These are phyloP conservation scores for Porites rus DNA, from an alignment of 92 coral and sea anemone genomes.

Conservation along the genomic window DNA sequence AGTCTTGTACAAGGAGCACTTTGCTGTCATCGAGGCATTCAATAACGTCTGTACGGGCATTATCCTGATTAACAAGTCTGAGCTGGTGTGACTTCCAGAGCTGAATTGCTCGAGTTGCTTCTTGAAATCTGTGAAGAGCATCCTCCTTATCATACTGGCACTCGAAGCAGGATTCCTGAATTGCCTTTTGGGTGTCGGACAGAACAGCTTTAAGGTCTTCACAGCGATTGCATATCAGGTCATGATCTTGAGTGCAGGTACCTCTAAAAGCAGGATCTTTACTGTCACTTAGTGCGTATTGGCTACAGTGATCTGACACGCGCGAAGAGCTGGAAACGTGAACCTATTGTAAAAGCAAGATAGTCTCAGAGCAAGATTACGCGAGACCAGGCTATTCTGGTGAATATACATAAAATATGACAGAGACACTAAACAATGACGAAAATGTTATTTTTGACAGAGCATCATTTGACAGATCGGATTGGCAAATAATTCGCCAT, in stretches of 20 bases:
- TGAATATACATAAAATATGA: too few relatives aligned
- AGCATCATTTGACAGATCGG: too few relatives aligned
- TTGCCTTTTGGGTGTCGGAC: constrained; percentile 7
- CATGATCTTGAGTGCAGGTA: constrained; percentile 43
- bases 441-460: too few relatives aligned
- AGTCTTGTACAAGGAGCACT: constrained; percentile 49
- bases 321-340: constrained; percentile 41
- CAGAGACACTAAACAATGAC: too few relatives aligned
- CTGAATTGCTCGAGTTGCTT: constrained; percentile 8
- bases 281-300: constrained; percentile 55
- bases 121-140: background rate
- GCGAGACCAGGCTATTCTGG: too few relatives aligned
- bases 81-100: constrained; percentile 46
- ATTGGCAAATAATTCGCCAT: too few relatives aligned
- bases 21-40: constrained; percentile 27
- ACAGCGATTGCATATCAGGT: constrained; percentile 30
- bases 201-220: constrained; percentile 20
- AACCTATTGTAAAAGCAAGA: constrained; percentile 26
- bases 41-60: constrained; percentile 44
- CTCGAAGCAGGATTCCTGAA: background rate
- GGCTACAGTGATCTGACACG: constrained; percentile 57
- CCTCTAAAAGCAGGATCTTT: constrained; percentile 1
- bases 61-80: constrained; percentile 34
- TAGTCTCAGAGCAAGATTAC: too few relatives aligned
- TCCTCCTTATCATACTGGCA: constrained; percentile 15